Percentiles rank a stretch among this genome's conserved stretches.
These are phyloP conservation scores for Drosophila arizonae DNA, from an alignment of 1,140 invertebrate genomes.

Conservation along the genomic window DNA sequence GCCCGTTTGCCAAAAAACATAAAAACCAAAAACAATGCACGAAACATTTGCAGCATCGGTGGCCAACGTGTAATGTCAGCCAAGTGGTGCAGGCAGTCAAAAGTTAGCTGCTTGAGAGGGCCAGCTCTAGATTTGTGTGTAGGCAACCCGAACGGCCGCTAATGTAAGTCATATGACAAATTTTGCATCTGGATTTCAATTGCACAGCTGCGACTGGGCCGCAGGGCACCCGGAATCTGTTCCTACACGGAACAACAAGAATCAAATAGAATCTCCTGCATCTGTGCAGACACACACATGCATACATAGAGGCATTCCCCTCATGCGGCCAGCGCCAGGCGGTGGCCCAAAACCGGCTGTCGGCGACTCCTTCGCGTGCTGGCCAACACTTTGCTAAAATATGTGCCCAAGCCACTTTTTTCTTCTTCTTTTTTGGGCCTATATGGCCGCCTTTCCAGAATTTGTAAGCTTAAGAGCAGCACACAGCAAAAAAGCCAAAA, in stretches of 20 bases:
- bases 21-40: constrained; percentile 35
- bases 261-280: constrained; percentile 32
- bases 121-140: constrained; percentile 17
- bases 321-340: constrained; percentile 39
- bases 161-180: constrained; percentile 75
- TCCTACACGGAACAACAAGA: constrained; percentile 41
- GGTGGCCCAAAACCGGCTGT: constrained; percentile 46
- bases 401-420: constrained; percentile 75
- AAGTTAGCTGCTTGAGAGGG: constrained; percentile 2
- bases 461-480: constrained; percentile 68
- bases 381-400: constrained; percentile 69
- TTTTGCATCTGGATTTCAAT: constrained; percentile 49
- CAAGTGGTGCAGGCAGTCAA: constrained; percentile 8
- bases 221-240: constrained; percentile 21
- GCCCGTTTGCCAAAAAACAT: constrained; percentile 70
- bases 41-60: constrained; percentile 49
- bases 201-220: constrained; percentile 19
- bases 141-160: constrained; percentile 46
- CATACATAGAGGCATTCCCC: constrained; percentile 61
- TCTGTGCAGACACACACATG: constrained; percentile 2
- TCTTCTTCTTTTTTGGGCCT: constrained; percentile 27
- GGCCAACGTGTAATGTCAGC: constrained; percentile 40
- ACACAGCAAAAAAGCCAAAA: constrained; percentile 37
- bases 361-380: constrained; percentile 69
- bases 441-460: constrained; percentile 67